phyloP scores from a whole-genome alignment of 2,888 invertebrate species.

The Cerastis leucographa region DNA sequence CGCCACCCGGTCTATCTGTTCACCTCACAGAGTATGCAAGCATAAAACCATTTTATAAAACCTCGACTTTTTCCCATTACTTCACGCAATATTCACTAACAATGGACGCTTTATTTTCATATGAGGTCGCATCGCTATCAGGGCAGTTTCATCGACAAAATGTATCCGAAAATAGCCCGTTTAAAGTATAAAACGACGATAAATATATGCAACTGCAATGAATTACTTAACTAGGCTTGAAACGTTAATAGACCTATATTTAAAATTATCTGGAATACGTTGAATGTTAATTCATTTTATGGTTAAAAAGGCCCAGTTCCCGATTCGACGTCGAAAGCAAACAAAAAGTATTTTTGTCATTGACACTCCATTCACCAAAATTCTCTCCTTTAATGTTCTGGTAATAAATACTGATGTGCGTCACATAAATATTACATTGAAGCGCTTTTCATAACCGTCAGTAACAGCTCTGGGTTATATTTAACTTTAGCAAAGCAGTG shows the following conservation, averaged over 20 bases:
- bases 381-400: slow-evolving; percentile 55
- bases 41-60: slow-evolving; percentile 58
- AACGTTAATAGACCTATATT: slow-evolving; percentile 60
- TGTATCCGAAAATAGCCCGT: slow-evolving; percentile 76
- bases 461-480: slow-evolving; percentile 33
- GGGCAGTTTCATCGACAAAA: slow-evolving; percentile 78
- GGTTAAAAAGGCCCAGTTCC: slow-evolving; percentile 44
- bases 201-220: slow-evolving; percentile 68
- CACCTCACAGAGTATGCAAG: slow-evolving; percentile 58
- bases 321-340: slow-evolving; percentile 41
- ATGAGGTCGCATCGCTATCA: slow-evolving; percentile 74
- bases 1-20: slow-evolving; percentile 54
- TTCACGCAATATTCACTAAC: slow-evolving; percentile 65
- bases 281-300: slow-evolving; percentile 64
- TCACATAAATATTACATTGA: slow-evolving; percentile 58
- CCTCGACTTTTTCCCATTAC: slow-evolving; percentile 64
- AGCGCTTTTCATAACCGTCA: slow-evolving; percentile 41
- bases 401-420: slow-evolving; percentile 61
- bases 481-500: slow-evolving; percentile 44
- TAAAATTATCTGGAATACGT: slow-evolving; percentile 52
- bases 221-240: slow-evolving; percentile 70
- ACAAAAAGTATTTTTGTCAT: slow-evolving; percentile 64
- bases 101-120: slow-evolving; percentile 69
- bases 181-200: slow-evolving; percentile 74
- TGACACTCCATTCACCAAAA: slow-evolving; percentile 65